These are phyloP conservation scores for Hesperia comma DNA, from an alignment of 2,888 invertebrate species.

Conservation along the genomic window DNA sequence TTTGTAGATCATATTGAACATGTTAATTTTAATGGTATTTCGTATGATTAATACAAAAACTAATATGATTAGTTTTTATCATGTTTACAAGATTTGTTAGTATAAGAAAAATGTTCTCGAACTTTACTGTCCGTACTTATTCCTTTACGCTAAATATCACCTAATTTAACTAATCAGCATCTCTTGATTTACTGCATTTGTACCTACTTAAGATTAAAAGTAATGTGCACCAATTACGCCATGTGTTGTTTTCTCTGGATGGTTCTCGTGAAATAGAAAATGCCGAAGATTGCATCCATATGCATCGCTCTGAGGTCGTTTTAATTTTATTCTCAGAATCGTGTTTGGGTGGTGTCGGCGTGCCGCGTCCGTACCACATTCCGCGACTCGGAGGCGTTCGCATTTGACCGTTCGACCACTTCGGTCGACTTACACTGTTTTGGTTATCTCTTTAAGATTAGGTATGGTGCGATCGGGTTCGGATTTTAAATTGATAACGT, in stretches of 20 bases:
- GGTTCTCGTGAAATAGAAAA: constrained; percentile 14
- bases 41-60: too few relatives aligned
- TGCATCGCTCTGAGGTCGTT: constrained; percentile 16
- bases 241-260: not conserved
- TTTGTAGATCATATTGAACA: too few relatives aligned
- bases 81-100: too few relatives aligned
- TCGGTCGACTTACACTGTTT: constrained; percentile 31
- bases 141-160: too few relatives aligned
- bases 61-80: too few relatives aligned
- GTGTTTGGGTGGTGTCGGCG: constrained; percentile 64
- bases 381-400: constrained; percentile 73
- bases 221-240: too few relatives aligned
- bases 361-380: constrained; percentile 68
- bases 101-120: too few relatives aligned
- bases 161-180: too few relatives aligned
- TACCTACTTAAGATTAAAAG: too few relatives aligned
- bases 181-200: too few relatives aligned
- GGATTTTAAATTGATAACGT: not conserved
- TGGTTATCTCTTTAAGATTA: constrained; percentile 5
- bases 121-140: too few relatives aligned
- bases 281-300: constrained; percentile 14
- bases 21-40: too few relatives aligned
- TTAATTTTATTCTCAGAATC: constrained; percentile 55
- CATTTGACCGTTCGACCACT: constrained; percentile 63
- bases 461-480: not conserved